A percentile compares a stretch with the other conserved stretches of the same genome.
Evolutionary conservation across 1,140 invertebrate genomes (phyloP).

Genomic region (Oryzaephilus surinamensis): DNA sequence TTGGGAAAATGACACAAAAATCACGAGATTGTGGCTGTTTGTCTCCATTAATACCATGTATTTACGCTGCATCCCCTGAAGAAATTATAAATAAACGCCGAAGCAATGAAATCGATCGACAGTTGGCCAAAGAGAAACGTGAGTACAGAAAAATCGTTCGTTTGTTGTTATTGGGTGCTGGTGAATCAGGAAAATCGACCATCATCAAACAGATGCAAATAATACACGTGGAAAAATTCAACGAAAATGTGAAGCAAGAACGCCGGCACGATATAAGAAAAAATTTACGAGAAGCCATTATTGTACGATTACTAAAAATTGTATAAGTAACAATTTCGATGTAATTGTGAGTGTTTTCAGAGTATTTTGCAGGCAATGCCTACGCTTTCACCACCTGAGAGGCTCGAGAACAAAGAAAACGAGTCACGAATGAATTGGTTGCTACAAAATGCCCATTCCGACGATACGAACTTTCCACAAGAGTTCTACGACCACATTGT

Average conservation of each 20-base stretch:
- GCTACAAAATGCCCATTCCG: conserved; percentile 6
- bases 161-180: conserved; percentile 62
- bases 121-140: conserved; percentile 9
- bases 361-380: conserved; percentile 13
- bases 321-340: conserved; percentile 38
- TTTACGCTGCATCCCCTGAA: conserved; percentile 7
- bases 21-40: conserved; percentile 12
- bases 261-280: conserved; percentile 13
- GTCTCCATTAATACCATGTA: conserved; percentile 11
- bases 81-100: conserved; percentile 8
- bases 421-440: conserved; percentile 8
- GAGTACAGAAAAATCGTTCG: conserved; percentile 9
- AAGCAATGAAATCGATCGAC: conserved; percentile 13
- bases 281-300: conserved; percentile 50
- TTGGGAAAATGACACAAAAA: conserved; percentile 14
- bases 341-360: conserved; percentile 6
- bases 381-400: conserved; percentile 6
- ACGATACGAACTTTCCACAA: conserved; percentile 30
- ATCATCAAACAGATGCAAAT: conserved; percentile 81
- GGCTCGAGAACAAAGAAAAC: conserved; percentile 6
- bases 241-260: conserved; percentile 45
- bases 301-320: conserved; percentile 37
- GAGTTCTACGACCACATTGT: conserved; percentile 55
- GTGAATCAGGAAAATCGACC: conserved; percentile 97
- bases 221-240: conserved; percentile 85